Percentiles rank a stretch among this genome's conserved stretches.
Evolutionary conservation across 2,113 vertebrate genomes (phyloP).

Genomic region (Rissa tridactyla): DNA sequence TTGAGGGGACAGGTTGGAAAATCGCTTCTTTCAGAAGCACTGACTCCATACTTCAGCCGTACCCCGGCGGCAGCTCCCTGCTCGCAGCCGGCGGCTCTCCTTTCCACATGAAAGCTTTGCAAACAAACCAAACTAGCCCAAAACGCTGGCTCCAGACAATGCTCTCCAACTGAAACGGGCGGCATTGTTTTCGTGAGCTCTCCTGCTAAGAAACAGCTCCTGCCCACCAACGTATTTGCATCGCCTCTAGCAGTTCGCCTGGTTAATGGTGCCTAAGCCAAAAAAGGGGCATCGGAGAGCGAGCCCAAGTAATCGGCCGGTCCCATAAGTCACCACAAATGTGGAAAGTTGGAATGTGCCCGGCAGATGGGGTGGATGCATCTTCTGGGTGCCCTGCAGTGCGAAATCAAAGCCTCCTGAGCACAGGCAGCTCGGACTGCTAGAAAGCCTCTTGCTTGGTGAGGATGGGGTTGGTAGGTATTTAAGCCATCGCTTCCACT

Average conservation of each 20-base stretch:
- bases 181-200: background rate
- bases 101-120: background rate
- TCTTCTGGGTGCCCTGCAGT: background rate
- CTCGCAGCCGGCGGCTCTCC: background rate
- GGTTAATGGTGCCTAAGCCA: background rate
- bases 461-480: background rate
- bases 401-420: background rate
- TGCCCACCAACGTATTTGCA: background rate
- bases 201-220: background rate
- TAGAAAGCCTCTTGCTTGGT: background rate
- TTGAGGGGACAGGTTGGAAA: background rate
- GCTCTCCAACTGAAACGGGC: background rate
- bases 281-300: background rate
- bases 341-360: background rate
- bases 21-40: background rate
- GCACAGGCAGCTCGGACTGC: background rate
- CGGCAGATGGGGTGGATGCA: background rate
- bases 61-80: background rate
- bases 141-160: background rate
- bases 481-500: background rate
- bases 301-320: background rate
- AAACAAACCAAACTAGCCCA: background rate
- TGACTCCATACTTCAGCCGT: background rate
- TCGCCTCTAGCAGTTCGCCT: background rate
- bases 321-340: background rate